Conservation (phyloP, 2,797 vertebrate species). For the Balearica regulorum region DNA sequence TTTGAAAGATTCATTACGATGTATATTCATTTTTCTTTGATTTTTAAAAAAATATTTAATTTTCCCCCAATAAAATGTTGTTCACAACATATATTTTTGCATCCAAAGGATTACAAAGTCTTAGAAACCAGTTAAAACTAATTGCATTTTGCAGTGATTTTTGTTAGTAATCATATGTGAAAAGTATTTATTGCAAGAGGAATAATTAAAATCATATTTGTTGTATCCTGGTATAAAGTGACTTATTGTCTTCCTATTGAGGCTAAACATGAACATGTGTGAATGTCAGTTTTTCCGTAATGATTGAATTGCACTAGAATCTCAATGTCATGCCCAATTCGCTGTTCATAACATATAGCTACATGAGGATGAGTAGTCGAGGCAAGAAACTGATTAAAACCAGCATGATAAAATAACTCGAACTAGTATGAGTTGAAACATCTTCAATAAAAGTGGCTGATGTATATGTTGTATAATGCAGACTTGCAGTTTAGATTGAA, state of each 20-base stretch:
- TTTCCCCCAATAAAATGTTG: background rate
- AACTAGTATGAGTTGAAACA: conserved; percentile 13
- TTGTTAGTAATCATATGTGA: background rate
- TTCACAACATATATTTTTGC: background rate
- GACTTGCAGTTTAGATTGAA: background rate
- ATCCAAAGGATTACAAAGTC: background rate
- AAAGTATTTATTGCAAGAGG: background rate
- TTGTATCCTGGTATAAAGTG: background rate
- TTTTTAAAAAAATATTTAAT: background rate
- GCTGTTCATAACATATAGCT: background rate
- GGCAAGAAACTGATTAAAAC: conserved; percentile 40
- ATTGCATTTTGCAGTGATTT: background rate
- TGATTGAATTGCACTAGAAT: conserved; percentile 13
- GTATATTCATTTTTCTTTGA: background rate
- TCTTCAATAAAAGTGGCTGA: background rate
- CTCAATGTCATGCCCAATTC: background rate
- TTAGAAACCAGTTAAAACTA: background rate
- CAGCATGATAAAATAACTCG: conserved; percentile 21
- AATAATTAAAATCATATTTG: conserved; percentile 20
- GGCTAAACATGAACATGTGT: conserved; percentile 1
- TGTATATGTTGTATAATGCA: background rate
- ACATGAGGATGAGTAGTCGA: background rate
- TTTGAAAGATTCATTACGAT: background rate
- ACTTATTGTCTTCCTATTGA: background rate
- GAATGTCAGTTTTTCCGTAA: background rate